Conservation (phyloP, 2,113 vertebrate genomes). For the Otus sunia region DNA sequence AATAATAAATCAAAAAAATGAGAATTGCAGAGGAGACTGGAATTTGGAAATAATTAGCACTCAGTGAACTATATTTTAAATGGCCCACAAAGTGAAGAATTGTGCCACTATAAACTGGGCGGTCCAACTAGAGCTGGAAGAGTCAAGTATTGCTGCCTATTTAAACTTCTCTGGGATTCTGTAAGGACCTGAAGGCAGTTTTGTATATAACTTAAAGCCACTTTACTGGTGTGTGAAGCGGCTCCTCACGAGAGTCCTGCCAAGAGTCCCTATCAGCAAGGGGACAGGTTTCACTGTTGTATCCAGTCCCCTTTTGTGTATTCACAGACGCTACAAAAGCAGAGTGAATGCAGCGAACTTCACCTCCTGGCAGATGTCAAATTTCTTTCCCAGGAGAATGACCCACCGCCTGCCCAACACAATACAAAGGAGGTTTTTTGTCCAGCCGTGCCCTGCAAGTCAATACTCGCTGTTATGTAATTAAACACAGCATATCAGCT, state of each 20-base stretch:
- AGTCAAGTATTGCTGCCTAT: not conserved
- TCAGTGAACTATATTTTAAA: not conserved
- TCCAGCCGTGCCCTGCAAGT: conserved; percentile 13
- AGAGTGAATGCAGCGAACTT: not conserved
- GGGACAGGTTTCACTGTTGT: not conserved
- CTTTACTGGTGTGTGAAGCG: rapidly evolving
- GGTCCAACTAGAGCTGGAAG: not conserved
- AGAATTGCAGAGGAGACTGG: not conserved
- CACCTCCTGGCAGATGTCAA: not conserved
- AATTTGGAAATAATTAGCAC: not conserved
- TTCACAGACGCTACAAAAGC: not conserved
- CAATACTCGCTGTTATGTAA: conserved; percentile 33
- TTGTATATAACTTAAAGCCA: not conserved
- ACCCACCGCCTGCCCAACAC: not conserved
- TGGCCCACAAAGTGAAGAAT: not conserved
- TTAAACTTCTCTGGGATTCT: not conserved
- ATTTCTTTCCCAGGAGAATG: not conserved
- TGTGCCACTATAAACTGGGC: not conserved
- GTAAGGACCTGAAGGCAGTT: not conserved
- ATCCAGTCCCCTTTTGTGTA: not conserved
- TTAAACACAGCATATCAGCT: conserved; percentile 31
- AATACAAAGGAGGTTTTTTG: not conserved
- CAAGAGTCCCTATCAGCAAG: not conserved
- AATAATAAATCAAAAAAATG: not conserved
- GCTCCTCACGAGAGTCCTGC: rapidly evolving